Conservation (phyloP, 2,888 invertebrate species). For the Agonopterix heracliana region DNA sequence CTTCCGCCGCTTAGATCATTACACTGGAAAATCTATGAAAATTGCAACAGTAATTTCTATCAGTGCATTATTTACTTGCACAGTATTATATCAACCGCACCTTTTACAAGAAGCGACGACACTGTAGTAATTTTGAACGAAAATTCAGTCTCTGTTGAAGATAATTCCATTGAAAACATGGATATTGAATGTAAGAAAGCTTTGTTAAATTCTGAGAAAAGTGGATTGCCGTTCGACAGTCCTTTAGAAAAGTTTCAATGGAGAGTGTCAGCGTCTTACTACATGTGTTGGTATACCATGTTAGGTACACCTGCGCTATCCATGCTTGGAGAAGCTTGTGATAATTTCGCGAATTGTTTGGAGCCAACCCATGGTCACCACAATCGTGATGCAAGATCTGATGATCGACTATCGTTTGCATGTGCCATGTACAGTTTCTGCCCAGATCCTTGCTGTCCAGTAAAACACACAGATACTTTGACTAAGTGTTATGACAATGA, state of each 20-base stretch:
- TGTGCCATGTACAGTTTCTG: slow-evolving; percentile 81
- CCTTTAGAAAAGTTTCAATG: slow-evolving; percentile 77
- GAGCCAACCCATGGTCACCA: slow-evolving; percentile 47
- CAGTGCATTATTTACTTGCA: slow-evolving; percentile 76
- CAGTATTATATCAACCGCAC: slow-evolving; percentile 41
- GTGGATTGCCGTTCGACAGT: slow-evolving; percentile 72
- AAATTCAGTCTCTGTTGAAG: slow-evolving; percentile 23
- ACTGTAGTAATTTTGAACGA: slow-evolving; percentile 60
- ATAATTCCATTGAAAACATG: slow-evolving; percentile 10
- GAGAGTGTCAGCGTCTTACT: slow-evolving; percentile 79
- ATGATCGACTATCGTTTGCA: slow-evolving; percentile 68
- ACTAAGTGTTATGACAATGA: slow-evolving; percentile 56
- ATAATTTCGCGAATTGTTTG: slow-evolving; percentile 78
- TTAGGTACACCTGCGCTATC: slow-evolving; percentile 63
- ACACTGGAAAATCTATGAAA: slow-evolving; percentile 78
- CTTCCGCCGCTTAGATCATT: slow-evolving; percentile 71
- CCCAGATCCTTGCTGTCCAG: slow-evolving; percentile 79
- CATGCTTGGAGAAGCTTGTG: slow-evolving; percentile 75
- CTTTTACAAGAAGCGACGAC: slow-evolving; percentile 69
- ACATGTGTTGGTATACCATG: slow-evolving; percentile 82
- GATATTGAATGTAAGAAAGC: slow-evolving; percentile 68
- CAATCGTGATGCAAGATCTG: slow-evolving; percentile 75
- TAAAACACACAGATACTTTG: slow-evolving; percentile 52
- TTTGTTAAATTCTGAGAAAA: slow-evolving; percentile 50
- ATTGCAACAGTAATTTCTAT: slow-evolving; percentile 70